Conservation (phyloP, 2,888 invertebrate species). For the Melanostoma mellinum region DNA sequence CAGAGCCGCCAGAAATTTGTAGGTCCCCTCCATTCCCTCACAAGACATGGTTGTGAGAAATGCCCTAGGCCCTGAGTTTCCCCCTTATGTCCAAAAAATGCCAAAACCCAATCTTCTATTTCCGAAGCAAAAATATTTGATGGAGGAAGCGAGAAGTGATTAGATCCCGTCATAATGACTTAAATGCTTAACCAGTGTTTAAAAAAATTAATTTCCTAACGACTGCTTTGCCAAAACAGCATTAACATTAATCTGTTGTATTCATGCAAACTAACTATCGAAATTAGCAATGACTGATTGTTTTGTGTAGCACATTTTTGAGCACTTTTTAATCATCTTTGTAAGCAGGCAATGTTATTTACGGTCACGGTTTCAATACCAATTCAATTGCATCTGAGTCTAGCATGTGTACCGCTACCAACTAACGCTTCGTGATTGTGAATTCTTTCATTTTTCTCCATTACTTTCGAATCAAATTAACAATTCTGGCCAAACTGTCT, state of each 20-base stretch:
- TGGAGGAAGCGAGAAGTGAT: not conserved
- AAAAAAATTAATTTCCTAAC: not conserved
- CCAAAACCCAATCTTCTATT: too few relatives aligned
- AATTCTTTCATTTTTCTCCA: slow-evolving; percentile 26
- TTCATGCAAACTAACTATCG: too few relatives aligned
- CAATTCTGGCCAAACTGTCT: slow-evolving; percentile 36
- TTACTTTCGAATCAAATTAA: slow-evolving; percentile 61
- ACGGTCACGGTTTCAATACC: slow-evolving; percentile 69
- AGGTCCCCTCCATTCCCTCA: too few relatives aligned
- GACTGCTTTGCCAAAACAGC: too few relatives aligned
- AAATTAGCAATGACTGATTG: slow-evolving; percentile 34
- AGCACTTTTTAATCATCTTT: slow-evolving; percentile 8
- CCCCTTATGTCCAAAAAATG: too few relatives aligned
- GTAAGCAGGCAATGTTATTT: slow-evolving; percentile 8
- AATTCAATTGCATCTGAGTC: slow-evolving; percentile 62
- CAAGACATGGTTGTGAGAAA: too few relatives aligned
- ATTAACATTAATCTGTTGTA: too few relatives aligned
- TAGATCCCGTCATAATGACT: not conserved
- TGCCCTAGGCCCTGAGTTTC: too few relatives aligned
- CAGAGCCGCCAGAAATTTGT: too few relatives aligned
- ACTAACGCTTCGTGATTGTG: slow-evolving; percentile 33
- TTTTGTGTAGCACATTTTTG: slow-evolving; percentile 10
- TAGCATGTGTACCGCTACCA: slow-evolving; percentile 57
- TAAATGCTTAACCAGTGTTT: not conserved
- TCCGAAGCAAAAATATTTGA: not conserved